Conservation (phyloP, 1,140 invertebrate species). For the Monochamus saltuarius region DNA sequence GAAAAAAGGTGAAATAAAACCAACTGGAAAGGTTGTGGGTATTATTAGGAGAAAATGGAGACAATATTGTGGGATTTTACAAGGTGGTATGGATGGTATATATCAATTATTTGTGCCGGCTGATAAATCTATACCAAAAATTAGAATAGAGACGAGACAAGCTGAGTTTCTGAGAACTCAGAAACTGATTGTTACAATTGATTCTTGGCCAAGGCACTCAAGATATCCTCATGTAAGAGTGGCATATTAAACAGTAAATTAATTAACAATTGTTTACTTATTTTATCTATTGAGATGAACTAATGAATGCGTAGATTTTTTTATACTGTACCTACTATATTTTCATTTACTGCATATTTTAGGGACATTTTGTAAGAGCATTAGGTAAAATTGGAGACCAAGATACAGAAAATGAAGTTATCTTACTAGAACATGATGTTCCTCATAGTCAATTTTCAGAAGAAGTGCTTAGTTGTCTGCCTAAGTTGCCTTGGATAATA, state of each 20-base stretch:
- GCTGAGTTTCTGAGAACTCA: constrained; percentile 77
- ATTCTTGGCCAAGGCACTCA: constrained; percentile 88
- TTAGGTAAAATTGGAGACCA: constrained; percentile 78
- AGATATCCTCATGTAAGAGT: constrained; percentile 64
- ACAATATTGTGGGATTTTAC: constrained; percentile 94
- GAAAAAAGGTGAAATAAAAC: constrained; percentile 58
- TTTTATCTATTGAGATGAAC: not conserved
- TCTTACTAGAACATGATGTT: constrained; percentile 96
- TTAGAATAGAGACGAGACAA: constrained; percentile 90
- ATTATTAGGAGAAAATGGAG: constrained; percentile 96
- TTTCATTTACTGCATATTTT: constrained; percentile 32
- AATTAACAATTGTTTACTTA: constrained; percentile 1
- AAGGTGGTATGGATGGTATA: constrained; percentile 69
- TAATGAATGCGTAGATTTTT: constrained; percentile 1
- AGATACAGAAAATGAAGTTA: constrained; percentile 92
- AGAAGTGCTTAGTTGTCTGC: constrained; percentile 89
- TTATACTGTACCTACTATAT: not conserved
- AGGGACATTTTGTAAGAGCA: constrained; percentile 87
- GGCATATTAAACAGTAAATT: not conserved
- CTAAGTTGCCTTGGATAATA: constrained; percentile 87
- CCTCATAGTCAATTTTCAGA: constrained; percentile 95
- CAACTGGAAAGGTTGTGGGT: constrained; percentile 89
- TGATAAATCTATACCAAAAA: constrained; percentile 86
- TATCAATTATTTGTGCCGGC: constrained; percentile 88
- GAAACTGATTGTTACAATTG: constrained; percentile 88